Evolutionary conservation across 2,797 vertebrate species (phyloP), one percentile per base, ranked within the genome.

Genomic region (Xiphophorus birchmanni): DNA sequence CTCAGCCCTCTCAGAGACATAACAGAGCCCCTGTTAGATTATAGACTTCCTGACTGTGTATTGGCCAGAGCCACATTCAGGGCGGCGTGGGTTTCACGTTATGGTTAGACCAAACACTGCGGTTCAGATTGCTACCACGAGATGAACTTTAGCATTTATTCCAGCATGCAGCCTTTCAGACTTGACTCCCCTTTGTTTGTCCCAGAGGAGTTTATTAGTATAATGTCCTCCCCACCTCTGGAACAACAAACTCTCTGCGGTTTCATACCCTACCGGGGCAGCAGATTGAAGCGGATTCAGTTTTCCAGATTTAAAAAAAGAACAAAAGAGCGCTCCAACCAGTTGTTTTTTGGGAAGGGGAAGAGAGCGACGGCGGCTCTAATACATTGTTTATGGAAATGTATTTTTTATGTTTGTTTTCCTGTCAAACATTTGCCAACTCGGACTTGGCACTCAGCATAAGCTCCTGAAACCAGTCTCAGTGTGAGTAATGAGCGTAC

Each of bases 121-220:
- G 71, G 74, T 81, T 85, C 76, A 78, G 75, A 86, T 83, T 84
- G 75, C 75, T 84, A 77, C 75, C 65, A 81, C 47, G 78, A 86
- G 84, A 86, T 11, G 40, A 54, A 67, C 84, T 80, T 83, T 79
- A 35, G 54, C 76, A 73, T 87, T 84, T 80, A 80, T 63, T 88
- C 75, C 42, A 75, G 69, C 82, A 65, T 74, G 75, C 79, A 74
- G 74, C 12, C 5, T 84, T 84, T 67, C 56, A 89, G 83, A 84
- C 79, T 65, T 69, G 63, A 74, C 88, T 90, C 42, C 0, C 11
- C 80, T 81, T 67, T 91, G 80, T 90, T 87, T 85, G 85, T 92
- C 88, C 85, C 88, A 83, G 65, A 87, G 85, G 86, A 90, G 71
- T 89, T 90, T 90, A 90, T 88, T 89, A 75, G 84, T 89, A 67